Evolutionary conservation across 2,797 vertebrate genomes (phyloP), one percentile per base, ranked within the genome.

Genomic region (Glossophaga mutica): DNA sequence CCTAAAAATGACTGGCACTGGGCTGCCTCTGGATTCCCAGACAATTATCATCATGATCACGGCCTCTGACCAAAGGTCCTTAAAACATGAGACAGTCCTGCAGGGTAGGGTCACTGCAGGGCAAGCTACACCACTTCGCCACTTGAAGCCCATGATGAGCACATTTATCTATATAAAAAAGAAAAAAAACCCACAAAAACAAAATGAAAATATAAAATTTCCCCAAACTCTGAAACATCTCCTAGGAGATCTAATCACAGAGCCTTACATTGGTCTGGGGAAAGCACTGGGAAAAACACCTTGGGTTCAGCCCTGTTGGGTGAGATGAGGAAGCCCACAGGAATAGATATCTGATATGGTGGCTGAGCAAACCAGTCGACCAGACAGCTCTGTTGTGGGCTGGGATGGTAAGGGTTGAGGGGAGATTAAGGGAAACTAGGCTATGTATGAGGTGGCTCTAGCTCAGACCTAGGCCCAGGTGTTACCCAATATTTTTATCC

Each of bases 231-330:
- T 94, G 82, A 96, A 95, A 55, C 50, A 93, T 96, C 95, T 96
- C 94, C 92, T 97, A 97, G 95, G 71, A 97, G 96, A 97, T 55
- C 34, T 96, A 39, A 82, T 46, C 37, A 74, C 50, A 71, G 48
- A 87, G 62, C 88, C 90, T 97, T 96, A 97, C 97, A 90, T 39
- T 82, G 62, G 90, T 76, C 73, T 29, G 94, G 96, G 97, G 97
- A 97, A 97, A 97, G 68, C 97, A 97, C 97, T 97, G 94, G 96
- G 68, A 97, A 97, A 97, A 97, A 48, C 39, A 96, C 95, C 87
- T 34, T 29, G 74, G 70, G 83, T 74, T 92, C 70, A 0, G 74
- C 86, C 57, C 62, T 77, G 55, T 34, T 48, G 93, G 68, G 71
- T 70, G 50, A 85, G 71, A 92, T 46, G 94, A 85, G 77, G 96